Conservation (phyloP, 2,888 invertebrate genomes). For the Thereva nobilitata region DNA sequence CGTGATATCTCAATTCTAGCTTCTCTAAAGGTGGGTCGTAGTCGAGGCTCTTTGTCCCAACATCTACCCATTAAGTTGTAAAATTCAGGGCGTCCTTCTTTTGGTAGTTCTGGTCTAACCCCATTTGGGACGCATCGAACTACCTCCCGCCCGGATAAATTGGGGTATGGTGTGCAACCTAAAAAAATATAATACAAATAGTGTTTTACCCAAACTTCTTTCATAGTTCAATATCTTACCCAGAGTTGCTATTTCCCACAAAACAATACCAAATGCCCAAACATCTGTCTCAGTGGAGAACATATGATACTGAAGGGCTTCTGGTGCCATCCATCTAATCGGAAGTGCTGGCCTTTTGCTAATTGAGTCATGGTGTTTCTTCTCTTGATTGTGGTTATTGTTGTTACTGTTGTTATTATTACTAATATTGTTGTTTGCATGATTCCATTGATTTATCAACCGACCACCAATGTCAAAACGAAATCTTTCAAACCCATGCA, state of each 20-base stretch:
- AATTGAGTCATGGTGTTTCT: conserved; percentile 51
- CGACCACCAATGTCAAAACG: conserved; percentile 55
- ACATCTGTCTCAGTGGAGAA: conserved; percentile 83
- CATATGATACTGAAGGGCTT: conserved; percentile 75
- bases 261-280: conserved; percentile 83
- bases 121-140: conserved; percentile 78
- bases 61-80: conserved; percentile 66
- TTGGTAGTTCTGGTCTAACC: conserved; percentile 75
- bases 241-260: conserved; percentile 87
- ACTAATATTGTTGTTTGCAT: conserved; percentile 40
- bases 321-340: conserved; percentile 81
- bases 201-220: background rate
- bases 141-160: conserved; percentile 82
- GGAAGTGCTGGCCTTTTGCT: conserved; percentile 56
- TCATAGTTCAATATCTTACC: conserved; percentile 59
- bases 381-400: conserved; percentile 39
- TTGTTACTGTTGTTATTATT: conserved; percentile 42
- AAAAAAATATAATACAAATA: background rate
- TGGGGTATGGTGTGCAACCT: conserved; percentile 87
- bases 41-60: conserved; percentile 72
- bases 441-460: conserved; percentile 54
- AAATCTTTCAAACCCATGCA: conserved; percentile 46
- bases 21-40: conserved; percentile 73
- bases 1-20: conserved; percentile 58
- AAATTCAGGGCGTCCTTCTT: conserved; percentile 75